phyloP scores from a whole-genome alignment of 2,888 invertebrate genomes.

The Spodoptera picta region DNA sequence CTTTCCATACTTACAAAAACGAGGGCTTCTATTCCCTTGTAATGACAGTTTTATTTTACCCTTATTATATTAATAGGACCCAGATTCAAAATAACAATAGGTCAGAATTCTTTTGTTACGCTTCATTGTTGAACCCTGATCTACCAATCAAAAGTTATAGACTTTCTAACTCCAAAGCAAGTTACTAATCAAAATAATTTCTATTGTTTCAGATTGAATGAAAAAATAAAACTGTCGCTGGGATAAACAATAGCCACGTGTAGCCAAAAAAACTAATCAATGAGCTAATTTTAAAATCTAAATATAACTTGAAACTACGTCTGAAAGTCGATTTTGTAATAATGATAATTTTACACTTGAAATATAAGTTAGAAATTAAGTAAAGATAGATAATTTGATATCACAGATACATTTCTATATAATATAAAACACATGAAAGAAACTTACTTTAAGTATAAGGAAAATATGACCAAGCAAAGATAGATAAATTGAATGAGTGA shows the following conservation, averaged over 20 bases:
- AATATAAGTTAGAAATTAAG: neutral
- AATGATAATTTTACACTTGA: slow-evolving; percentile 25
- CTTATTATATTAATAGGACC: no score
- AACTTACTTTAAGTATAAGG: neutral
- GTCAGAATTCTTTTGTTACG: no score
- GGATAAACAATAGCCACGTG: slow-evolving; percentile 21
- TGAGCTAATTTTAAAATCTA: neutral
- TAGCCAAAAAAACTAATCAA: slow-evolving; percentile 6
- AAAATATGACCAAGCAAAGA: neutral
- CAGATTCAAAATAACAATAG: no score
- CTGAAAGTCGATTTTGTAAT: neutral
- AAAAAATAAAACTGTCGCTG: slow-evolving; percentile 47
- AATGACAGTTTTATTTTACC: no score
- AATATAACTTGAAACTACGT: slow-evolving; percentile 4
- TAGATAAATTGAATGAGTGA: no score
- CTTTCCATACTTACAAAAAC: no score
- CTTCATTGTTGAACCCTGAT: no score
- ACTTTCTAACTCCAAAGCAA: no score
- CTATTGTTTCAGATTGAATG: slow-evolving; percentile 61
- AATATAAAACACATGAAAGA: neutral
- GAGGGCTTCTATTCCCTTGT: no score
- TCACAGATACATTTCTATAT: no score
- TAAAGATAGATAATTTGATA: neutral
- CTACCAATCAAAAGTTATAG: no score
- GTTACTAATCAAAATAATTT: neutral